Evolutionary conservation across 2,797 vertebrate species (phyloP), one percentile per base, ranked within the genome.

Genomic region (Chaunax sp.): DNA sequence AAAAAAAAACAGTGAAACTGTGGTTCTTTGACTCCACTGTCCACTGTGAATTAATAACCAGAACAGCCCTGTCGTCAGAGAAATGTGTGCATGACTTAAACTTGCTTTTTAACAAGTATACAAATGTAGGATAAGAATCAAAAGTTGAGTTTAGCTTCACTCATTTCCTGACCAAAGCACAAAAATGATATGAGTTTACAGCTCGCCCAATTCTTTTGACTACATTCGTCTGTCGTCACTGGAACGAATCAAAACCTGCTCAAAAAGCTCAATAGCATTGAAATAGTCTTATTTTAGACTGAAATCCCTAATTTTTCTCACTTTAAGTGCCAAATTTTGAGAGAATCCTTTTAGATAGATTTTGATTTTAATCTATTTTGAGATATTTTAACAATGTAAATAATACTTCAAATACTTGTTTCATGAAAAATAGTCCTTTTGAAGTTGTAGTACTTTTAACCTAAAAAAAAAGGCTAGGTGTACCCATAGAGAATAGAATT

Each of bases 241-340:
- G n/a, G 22, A 54, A 56, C 50, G 30, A 69, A 49, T 52, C 28
- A 26, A 55, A 35, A 28, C 30, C 5, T 14, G 10, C 11, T 14
- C 13, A 37, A 37, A 37, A 37, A 54, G 53, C 55, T 16, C 2
- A 0, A 66, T 10, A 19, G 16, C 10, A 22, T 16, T 37, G 25
- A 47, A 45, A 59, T 6, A 10, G 33, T 54, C 41, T 3, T 1
- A 49, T 25, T 55, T 44, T 22, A 37, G 14, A 56, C 26, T 50
- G 4, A 33, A 35, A 35, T 40, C 15, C 52, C 1, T 3, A 23
- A 53, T 72, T 51, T 45, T 14, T 33, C 12, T 25, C n/a, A 51
- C 9, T 63, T 41, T 64, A 84, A 82, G 70, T 78, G 77, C 72
- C 41, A 52, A 30, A 67, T 59, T 56, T 40, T 70, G 38, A 16